Conservation (phyloP, 2,797 vertebrate genomes). For the Scolopax bukidnonensis region DNA sequence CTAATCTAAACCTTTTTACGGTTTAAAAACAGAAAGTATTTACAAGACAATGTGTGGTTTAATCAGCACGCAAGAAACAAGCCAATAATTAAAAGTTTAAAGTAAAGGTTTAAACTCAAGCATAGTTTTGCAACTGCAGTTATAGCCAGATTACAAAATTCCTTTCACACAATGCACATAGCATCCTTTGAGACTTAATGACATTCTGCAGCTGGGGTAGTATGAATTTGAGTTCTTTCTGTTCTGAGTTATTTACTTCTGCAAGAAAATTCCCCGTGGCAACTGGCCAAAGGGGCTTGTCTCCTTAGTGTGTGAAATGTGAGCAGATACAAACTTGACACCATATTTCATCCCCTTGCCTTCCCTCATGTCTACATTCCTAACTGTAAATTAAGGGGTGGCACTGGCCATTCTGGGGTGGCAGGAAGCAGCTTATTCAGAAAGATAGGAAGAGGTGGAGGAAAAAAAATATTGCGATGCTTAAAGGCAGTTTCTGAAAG, state of each 20-base stretch:
- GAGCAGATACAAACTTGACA: conserved; percentile 59
- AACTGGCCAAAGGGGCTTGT: conserved; percentile 64
- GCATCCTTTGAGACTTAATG: conserved; percentile 76
- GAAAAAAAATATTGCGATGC: conserved; percentile 42
- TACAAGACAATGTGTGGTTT: background rate
- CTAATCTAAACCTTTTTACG: conserved; percentile 12
- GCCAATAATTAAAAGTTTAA: conserved; percentile 33
- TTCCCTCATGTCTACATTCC: conserved; percentile 70
- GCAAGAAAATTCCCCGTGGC: conserved; percentile 73
- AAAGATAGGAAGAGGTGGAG: conserved; percentile 41
- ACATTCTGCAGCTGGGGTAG: conserved; percentile 74
- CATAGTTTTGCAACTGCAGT: conserved; percentile 67
- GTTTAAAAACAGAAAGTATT: conserved; percentile 47
- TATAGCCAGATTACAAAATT: conserved; percentile 71
- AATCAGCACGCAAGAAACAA: conserved; percentile 29
- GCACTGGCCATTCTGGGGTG: conserved; percentile 41
- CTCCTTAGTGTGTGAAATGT: conserved; percentile 72
- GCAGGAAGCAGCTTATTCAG: conserved; percentile 59
- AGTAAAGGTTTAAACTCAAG: conserved; percentile 66
- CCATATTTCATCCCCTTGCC: conserved; percentile 60
- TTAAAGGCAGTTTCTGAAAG: conserved; percentile 68
- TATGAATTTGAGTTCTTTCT: conserved; percentile 67
- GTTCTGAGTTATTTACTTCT: conserved; percentile 70
- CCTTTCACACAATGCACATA: conserved; percentile 72
- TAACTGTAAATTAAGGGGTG: conserved; percentile 74